Evolutionary conservation across 2,113 vertebrate species (phyloP), one percentile per base, ranked within the genome.

Genomic region (Elgaria multicarinata): DNA sequence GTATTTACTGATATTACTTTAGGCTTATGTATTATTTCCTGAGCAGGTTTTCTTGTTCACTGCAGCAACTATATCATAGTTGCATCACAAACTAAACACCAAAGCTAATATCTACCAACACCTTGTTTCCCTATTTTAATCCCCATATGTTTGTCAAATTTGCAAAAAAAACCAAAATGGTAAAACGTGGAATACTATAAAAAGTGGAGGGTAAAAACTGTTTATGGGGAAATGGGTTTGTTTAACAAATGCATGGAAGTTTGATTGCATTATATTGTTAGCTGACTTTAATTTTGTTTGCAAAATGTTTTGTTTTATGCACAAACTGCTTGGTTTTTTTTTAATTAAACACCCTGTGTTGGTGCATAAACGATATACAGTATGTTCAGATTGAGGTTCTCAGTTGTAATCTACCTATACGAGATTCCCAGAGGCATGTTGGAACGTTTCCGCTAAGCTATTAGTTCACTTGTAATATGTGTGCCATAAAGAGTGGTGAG

Each of bases 1-100:
- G 93, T 95, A 76, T 95, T 96, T 94, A 90, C 64, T 94, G 94
- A 93, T 83, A 90, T 90, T 94, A 92, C 89, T 95, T 93, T 95
- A 94, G 89, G 88, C 76, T 84, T 90, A 85, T 93, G 95, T 94
- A 95, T 95, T 94, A 95, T n/a, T 88, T 93, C 91, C 92, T 89
- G 33, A 78, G 75, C 46, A 67, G 22, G 36, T 44, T 62, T 74
- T 82, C 26, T 80, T 66, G 55, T 44, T 92, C 91, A 90, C 90
- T 92, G 83, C 64, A 94, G 80, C 91, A 92, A 84, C 55, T 81
- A 69, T 93, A 62, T 92, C 87, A 83, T 91, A 83, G 86, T 86
- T 93, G 74, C 87, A 77, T 91, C 0, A 0, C 84, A 90, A 83
- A 91, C 87, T 94, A 78, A 92, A 95, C 84, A 89, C 72, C 53